Percentiles rank a stretch among this genome's conserved stretches.
These are phyloP conservation scores for Toxotes chatareus DNA, from an alignment of 2,113 vertebrate species.

Conservation along the genomic window DNA sequence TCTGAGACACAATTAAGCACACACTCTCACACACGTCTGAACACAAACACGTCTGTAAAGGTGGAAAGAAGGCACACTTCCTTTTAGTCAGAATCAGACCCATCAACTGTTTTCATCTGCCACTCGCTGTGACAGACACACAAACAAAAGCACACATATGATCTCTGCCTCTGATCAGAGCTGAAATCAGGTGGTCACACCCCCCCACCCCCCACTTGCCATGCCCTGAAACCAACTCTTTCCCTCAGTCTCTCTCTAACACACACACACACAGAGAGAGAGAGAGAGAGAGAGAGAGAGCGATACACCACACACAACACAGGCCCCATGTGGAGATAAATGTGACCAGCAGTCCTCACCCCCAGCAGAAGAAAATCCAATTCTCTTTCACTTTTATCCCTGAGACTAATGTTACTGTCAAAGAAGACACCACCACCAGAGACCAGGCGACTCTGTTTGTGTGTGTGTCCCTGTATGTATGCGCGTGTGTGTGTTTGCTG, in stretches of 20 bases:
- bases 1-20: not conserved
- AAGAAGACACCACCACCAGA: slow-evolving; percentile 80
- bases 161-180: slow-evolving; percentile 40
- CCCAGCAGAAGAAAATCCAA: slow-evolving; percentile 83
- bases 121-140: slow-evolving; percentile 42
- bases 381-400: slow-evolving; percentile 84
- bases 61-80: slow-evolving; percentile 22
- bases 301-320: slow-evolving; percentile 57
- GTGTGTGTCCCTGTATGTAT: slow-evolving; percentile 50
- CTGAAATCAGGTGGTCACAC: slow-evolving; percentile 48
- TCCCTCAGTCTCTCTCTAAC: not conserved
- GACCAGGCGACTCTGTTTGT: slow-evolving; percentile 67
- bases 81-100: slow-evolving; percentile 51
- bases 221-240: slow-evolving; percentile 50
- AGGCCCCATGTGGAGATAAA: slow-evolving; percentile 77
- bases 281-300: slow-evolving; percentile 36
- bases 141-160: slow-evolving; percentile 25
- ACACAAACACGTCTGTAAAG: not conserved
- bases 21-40: not conserved
- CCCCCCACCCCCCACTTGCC: not conserved
- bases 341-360: slow-evolving; percentile 81
- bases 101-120: slow-evolving; percentile 48
- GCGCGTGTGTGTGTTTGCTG: slow-evolving; percentile 72
- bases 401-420: slow-evolving; percentile 88
- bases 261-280: slow-evolving; percentile 30